Percentiles rank a stretch among this genome's conserved stretches.
Evolutionary conservation across 1,140 invertebrate species (phyloP).

Genomic region (Thereuonema tuberculata): DNA sequence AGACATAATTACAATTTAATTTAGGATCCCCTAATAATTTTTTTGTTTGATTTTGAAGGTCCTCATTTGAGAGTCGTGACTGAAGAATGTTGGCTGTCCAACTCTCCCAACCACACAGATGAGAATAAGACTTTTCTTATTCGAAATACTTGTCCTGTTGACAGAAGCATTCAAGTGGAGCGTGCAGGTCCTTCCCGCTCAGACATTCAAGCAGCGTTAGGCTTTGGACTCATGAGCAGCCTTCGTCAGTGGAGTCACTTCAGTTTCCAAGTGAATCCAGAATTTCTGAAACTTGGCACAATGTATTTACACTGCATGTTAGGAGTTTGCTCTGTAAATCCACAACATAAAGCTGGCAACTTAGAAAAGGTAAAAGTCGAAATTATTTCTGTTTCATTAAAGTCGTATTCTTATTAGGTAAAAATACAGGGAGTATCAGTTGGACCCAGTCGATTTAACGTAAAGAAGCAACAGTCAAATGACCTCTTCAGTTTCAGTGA

Average conservation of each 20-base stretch:
- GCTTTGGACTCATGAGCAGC: too few species aligned
- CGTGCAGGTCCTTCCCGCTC: not conserved
- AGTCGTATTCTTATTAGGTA: too few species aligned
- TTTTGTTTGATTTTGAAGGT: constrained; percentile 16
- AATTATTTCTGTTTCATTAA: not conserved
- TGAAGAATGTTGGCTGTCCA: constrained; percentile 26
- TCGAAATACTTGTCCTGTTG: constrained; percentile 23
- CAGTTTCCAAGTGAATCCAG: constrained; percentile 22
- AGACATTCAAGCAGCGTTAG: not conserved
- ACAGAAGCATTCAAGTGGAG: constrained; percentile 19
- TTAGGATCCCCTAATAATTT: too few species aligned
- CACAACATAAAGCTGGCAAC: constrained; percentile 3
- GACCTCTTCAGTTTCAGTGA: too few species aligned
- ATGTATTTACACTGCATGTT: constrained; percentile 24
- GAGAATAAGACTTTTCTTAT: not conserved
- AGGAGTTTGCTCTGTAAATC: constrained; percentile 23
- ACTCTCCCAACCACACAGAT: constrained; percentile 14
- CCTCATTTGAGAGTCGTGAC: constrained; percentile 21
- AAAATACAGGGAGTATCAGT: too few species aligned
- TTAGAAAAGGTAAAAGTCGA: constrained; percentile 18
- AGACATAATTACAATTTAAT: too few species aligned
- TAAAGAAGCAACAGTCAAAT: too few species aligned
- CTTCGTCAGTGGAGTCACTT: constrained; percentile 14
- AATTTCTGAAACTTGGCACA: constrained; percentile 17
- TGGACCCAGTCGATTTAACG: too few species aligned